Percentiles rank a stretch among this genome's conserved stretches.
Evolutionary conservation across 2,113 vertebrate species (phyloP).

Genomic region (Penelope pileata): DNA sequence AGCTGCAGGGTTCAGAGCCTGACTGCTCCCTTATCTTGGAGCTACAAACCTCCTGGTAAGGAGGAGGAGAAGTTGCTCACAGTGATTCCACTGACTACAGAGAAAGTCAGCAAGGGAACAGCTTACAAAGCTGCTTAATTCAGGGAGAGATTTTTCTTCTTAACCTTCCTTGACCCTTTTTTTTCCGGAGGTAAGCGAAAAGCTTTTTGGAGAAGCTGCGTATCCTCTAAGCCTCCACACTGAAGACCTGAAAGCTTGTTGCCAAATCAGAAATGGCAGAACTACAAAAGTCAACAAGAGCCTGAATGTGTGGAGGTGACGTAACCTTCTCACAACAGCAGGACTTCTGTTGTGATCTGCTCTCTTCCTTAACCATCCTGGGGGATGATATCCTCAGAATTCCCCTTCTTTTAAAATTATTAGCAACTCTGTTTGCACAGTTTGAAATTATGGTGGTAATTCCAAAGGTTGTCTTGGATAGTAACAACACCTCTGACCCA

Average conservation of each 20-base stretch:
- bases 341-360: neutral
- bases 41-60: conserved; percentile 21
- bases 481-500: neutral
- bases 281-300: neutral
- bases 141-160: neutral
- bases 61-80: neutral
- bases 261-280: neutral
- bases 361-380: neutral
- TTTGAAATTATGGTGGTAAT: neutral
- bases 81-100: neutral
- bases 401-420: neutral
- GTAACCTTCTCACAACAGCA: neutral
- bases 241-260: neutral
- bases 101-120: conserved; percentile 3
- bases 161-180: neutral
- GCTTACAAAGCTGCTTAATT: conserved; percentile 16
- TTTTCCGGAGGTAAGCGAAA: neutral
- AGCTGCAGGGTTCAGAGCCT: neutral
- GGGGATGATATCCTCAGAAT: neutral
- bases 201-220: neutral
- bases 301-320: neutral
- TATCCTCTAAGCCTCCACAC: neutral
- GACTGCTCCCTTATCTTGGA: neutral
- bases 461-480: neutral
- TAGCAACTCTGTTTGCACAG: neutral